Evolutionary conservation across 2,888 invertebrate genomes (phyloP), one percentile per base, ranked within the genome.

Genomic region (Latrodectus elegans): DNA sequence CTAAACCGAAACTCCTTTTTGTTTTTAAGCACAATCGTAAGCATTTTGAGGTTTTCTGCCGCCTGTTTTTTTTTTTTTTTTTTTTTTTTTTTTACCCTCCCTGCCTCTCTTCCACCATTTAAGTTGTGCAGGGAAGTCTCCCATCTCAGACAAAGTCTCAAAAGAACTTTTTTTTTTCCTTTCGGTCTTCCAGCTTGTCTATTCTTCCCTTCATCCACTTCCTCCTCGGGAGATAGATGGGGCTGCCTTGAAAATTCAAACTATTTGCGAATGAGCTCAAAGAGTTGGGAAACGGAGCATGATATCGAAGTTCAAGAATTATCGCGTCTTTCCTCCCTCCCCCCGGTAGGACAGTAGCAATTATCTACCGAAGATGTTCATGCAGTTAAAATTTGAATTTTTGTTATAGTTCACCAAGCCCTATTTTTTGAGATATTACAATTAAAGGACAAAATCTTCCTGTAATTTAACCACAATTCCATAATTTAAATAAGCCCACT

Each of bases 41-140:
- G 77, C 81, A 81, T 87, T 87, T 87, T 87, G 81, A 77, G 81
- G 81, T 87, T 87, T 81, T 73, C 76, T 64, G 55, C 68, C 68
- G 68, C 14, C 67, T 26, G 53, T 74, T 70, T 55, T 49, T 49
- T 70, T 70, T 38, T 22, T 17, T 71, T 49, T 53, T 52, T 15
- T 49, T 14, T 22, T 51, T 55, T 17, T 11, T 26, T 74, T 67
- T 10, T 77, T 68, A n/a, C n/a, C 17, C 51, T 15, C 49, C n/a
- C 38, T 64, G 53, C 71, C 51, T 51, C 38, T n/a, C 38, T 4
- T 38, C 53, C 49, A 22, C 22, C 52, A 38, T 22, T 38, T 77
- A n/a, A 52, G 64, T 64, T 76, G 71, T 51, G 51, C n/a, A 51
- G 38, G n/a, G 38, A 49, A 55, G 55, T n/a, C 22, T 17, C 12